phyloP scores from a whole-genome alignment of 2,888 invertebrate genomes.

The Drosophila trichaetosa region DNA sequence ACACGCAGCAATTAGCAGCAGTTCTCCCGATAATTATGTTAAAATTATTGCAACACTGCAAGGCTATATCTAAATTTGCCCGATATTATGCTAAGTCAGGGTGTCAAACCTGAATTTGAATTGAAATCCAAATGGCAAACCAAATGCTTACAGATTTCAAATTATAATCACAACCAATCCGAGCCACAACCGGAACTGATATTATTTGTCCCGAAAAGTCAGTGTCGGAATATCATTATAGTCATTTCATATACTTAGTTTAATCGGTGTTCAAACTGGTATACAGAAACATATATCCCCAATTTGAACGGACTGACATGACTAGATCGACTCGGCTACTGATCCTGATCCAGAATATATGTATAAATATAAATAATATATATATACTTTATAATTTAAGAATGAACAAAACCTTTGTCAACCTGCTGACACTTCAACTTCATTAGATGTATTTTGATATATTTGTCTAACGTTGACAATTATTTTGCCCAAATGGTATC shows the following conservation, averaged over 20 bases:
- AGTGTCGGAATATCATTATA: neutral
- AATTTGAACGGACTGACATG: neutral
- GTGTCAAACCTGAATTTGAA: neutral
- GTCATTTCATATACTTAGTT: neutral
- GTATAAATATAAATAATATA: too few species aligned
- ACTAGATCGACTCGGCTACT: neutral
- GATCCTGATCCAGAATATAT: neutral
- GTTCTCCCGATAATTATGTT: conserved; percentile 3
- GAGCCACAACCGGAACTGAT: neutral
- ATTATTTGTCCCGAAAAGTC: neutral
- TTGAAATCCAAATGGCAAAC: neutral
- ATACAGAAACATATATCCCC: neutral
- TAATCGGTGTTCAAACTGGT: neutral
- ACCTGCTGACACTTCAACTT: neutral
- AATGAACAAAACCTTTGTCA: too few species aligned
- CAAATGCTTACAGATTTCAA: neutral
- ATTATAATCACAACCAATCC: neutral
- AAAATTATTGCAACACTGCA: conserved; percentile 23
- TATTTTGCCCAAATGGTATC: neutral
- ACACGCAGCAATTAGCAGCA: conserved; percentile 67
- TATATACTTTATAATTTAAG: neutral
- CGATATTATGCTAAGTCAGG: neutral
- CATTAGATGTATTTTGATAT: neutral
- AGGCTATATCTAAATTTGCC: neutral
- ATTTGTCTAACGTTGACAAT: neutral